These are phyloP conservation scores for Rhadinocentrus ornatus DNA, from an alignment of 2,797 vertebrate species.

Conservation along the genomic window DNA sequence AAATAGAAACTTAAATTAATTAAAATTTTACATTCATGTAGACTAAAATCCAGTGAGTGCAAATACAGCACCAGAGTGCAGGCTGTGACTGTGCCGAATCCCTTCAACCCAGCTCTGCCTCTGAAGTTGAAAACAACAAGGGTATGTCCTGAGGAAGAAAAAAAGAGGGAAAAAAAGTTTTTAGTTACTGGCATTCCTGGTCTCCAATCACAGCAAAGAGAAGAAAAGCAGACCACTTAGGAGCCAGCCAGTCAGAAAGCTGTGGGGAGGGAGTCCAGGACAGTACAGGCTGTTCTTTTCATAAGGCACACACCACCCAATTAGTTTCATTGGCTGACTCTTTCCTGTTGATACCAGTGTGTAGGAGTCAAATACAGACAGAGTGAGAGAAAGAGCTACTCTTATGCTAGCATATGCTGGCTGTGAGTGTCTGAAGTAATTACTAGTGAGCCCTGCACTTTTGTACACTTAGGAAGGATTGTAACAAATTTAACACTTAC, in stretches of 20 bases:
- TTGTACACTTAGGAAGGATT: slow-evolving; percentile 26
- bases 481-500: neutral
- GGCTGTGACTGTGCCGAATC: slow-evolving; percentile 47
- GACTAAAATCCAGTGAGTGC: slow-evolving; percentile 5
- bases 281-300: slow-evolving; percentile 85
- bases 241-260: slow-evolving; percentile 74
- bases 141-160: slow-evolving; percentile 72
- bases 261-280: slow-evolving; percentile 68
- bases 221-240: slow-evolving; percentile 84
- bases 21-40: neutral
- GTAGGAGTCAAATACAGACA: slow-evolving; percentile 68
- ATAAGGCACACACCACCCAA: slow-evolving; percentile 79
- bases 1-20: neutral
- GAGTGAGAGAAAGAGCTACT: slow-evolving; percentile 41
- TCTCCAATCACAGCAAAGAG: slow-evolving; percentile 76
- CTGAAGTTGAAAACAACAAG: slow-evolving; percentile 80
- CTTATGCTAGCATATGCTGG: slow-evolving; percentile 41
- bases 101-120: slow-evolving; percentile 52
- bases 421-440: slow-evolving; percentile 37
- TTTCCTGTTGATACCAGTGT: slow-evolving; percentile 80
- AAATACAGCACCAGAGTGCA: slow-evolving; percentile 38
- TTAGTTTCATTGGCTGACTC: slow-evolving; percentile 82
- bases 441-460: slow-evolving; percentile 40
- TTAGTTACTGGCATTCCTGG: slow-evolving; percentile 66
- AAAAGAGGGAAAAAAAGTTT: slow-evolving; percentile 30